Evolutionary conservation across 2,888 invertebrate genomes (phyloP).

Genomic region (Netelia fuscicornis): DNA sequence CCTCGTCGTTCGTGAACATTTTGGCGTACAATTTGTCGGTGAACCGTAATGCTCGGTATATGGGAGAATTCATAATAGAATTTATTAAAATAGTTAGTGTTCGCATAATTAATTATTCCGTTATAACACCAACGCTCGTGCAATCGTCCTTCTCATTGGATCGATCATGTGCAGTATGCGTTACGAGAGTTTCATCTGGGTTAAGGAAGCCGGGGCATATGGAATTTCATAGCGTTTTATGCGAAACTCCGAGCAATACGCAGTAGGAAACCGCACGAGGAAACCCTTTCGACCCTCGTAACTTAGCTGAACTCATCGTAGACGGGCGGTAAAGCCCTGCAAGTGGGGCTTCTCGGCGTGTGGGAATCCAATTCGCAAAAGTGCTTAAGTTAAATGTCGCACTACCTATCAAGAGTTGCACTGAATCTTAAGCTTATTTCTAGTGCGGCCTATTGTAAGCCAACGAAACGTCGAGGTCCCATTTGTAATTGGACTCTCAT

Average conservation of each 20-base stretch:
- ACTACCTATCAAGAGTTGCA: slow-evolving; percentile 69
- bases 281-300: slow-evolving; percentile 46
- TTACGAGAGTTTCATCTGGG: not conserved
- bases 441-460: not conserved
- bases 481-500: not conserved
- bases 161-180: not conserved
- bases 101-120: not conserved
- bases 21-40: too few relatives aligned
- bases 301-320: slow-evolving; percentile 31
- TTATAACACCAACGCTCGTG: not conserved
- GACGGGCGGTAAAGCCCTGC: not conserved
- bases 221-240: slow-evolving; percentile 43
- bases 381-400: slow-evolving; percentile 64
- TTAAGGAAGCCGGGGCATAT: not conserved
- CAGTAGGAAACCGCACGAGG: slow-evolving; percentile 27
- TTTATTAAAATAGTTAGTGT: not conserved
- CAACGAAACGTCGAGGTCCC: not conserved
- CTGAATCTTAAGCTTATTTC: slow-evolving; percentile 4
- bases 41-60: too few relatives aligned
- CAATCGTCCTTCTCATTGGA: not conserved
- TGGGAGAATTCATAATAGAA: too few relatives aligned
- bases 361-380: slow-evolving; percentile 40
- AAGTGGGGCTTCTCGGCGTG: too few relatives aligned
- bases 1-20: too few relatives aligned
- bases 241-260: not conserved